Evolutionary conservation across 2,113 vertebrate genomes (phyloP), one percentile per base, ranked within the genome.

Genomic region (Ciconia boyciana): DNA sequence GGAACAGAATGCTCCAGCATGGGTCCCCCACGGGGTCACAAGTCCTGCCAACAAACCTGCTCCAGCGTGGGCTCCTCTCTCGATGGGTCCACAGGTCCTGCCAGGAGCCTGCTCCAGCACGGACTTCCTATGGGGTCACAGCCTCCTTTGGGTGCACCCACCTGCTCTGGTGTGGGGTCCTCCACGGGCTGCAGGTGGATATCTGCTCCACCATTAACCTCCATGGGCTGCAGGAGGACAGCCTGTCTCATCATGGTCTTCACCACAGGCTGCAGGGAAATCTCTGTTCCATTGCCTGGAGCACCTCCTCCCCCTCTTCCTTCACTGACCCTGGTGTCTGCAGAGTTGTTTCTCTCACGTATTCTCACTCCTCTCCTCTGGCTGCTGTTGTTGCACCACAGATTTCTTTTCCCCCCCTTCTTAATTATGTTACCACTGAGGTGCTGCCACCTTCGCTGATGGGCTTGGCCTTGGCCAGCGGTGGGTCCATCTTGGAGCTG

Each of bases 361-460:
- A 2, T 64, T 83, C 28, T 34, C 24, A 25, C 29, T 52, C 12
- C 14, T 31, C 17, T 55, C 61, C 69, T 24, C 2, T 36, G 36
- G 29, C 51, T 77, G 26, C 31, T 32, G 8, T 52, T 44, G 29
- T 32, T 39, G 28, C 19, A 9, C 32, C 17, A 43, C 44, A 36
- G 74, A 36, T 36, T 36, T 36, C 36, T 36, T 36, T 36, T 36
- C 8, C 36, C 36, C 4, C 6, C 25, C 11, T 24, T 16, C 31
- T 55, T 32, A 36, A 65, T 3, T 46, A 6, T 6, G 17, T 28
- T 60, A 44, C 34, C 36, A 6, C 18, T 39, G 34, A 34, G 46
- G 46, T 0, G 1, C 36, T 32, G 7, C n/a, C 25, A 13, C 51
- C 0, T 0, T 41, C 0, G 1, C 36, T 34, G 54, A 60, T 52